phyloP scores from a whole-genome alignment of 2,113 vertebrate genomes.

The Perca fluviatilis region DNA sequence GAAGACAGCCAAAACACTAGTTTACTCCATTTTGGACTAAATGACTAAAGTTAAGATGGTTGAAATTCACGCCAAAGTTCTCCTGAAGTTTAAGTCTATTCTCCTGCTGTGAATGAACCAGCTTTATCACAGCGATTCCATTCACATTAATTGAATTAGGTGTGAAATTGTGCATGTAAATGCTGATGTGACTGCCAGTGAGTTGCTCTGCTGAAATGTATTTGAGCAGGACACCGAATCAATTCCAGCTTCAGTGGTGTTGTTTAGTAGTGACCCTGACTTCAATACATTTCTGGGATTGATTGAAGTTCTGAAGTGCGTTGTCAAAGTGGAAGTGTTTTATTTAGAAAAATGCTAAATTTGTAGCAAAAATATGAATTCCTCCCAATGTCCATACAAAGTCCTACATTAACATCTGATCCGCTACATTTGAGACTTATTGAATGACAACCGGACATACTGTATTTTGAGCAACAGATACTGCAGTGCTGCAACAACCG shows the following conservation, averaged over 20 bases:
- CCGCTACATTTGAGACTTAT: neutral
- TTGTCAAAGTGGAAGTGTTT: neutral
- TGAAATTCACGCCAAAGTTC: neutral
- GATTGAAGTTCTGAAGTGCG: neutral
- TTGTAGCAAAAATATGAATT: neutral
- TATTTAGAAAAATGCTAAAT: neutral
- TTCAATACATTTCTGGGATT: neutral
- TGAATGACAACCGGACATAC: neutral
- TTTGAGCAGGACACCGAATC: neutral
- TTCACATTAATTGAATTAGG: neutral
- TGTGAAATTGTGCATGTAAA: constrained; percentile 2
- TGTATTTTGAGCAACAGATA: neutral
- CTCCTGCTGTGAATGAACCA: neutral
- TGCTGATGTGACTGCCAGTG: neutral
- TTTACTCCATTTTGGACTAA: neutral
- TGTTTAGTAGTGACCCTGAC: neutral
- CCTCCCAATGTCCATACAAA: neutral
- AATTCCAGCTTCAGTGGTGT: neutral
- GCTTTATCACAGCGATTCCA: neutral
- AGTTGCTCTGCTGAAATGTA: neutral
- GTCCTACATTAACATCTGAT: neutral
- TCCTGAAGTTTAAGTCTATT: neutral
- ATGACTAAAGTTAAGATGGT: neutral
- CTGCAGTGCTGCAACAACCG: too few relatives aligned
- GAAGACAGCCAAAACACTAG: neutral